phyloP scores from a whole-genome alignment of 37 sponge, comb jelly and placozoan species.

The Hexactinellida sp. region DNA sequence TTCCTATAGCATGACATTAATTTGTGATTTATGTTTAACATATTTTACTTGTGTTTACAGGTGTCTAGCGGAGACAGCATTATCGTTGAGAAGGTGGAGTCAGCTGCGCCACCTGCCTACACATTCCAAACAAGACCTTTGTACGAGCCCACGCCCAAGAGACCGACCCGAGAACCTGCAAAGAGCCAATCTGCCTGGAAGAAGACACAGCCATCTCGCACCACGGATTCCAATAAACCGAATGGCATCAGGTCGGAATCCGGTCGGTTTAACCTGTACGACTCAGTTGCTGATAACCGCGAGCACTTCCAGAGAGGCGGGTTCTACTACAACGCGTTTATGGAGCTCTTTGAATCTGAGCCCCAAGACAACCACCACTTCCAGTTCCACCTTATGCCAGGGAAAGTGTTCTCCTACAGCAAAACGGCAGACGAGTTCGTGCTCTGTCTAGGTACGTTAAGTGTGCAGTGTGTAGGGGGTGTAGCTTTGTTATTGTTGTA shows the following conservation, averaged over 20 bases:
- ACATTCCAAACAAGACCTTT: neutral
- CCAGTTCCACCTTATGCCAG: neutral
- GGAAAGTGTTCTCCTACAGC: neutral
- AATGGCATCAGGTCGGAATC: neutral
- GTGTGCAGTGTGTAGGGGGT: too few species aligned
- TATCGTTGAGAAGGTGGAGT: neutral
- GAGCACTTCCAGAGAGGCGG: neutral
- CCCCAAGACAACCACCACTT: neutral
- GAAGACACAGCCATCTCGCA: neutral
- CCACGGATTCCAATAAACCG: neutral
- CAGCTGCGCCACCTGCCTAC: neutral
- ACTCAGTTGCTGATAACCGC: neutral
- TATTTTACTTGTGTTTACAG: too few species aligned
- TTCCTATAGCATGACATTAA: too few species aligned
- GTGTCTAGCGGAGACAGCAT: slow-evolving; percentile 2
- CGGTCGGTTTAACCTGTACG: neutral
- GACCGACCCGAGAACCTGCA: neutral
- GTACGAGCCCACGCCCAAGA: neutral
- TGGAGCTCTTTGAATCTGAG: neutral
- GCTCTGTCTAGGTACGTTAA: neutral
- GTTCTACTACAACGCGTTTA: neutral
- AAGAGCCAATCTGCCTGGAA: neutral
- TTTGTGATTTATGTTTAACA: too few species aligned
- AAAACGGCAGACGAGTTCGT: neutral
- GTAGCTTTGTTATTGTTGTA: too few species aligned